A percentile compares a stretch with the other conserved stretches of the same genome.
Conservation (phyloP, 2,888 invertebrate species). For the Eupithecia subfuscata region DNA sequence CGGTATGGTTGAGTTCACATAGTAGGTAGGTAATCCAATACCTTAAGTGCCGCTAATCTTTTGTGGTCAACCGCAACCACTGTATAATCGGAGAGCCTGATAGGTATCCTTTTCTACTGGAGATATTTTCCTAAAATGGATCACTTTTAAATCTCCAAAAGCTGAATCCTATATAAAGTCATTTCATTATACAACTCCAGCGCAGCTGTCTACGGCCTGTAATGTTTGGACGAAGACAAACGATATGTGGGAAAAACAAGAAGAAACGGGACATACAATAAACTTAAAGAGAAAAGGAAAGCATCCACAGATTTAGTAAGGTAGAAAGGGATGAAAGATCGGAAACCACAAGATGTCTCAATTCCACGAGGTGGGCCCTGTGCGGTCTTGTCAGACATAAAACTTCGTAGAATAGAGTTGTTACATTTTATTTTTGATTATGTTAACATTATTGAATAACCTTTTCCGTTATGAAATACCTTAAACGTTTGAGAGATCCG, state of each 20-base stretch:
- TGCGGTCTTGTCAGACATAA: conserved; percentile 79
- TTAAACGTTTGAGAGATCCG: background rate
- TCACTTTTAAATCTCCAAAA: conserved; percentile 27
- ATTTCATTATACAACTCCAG: conserved; percentile 78
- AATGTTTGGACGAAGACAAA: conserved; percentile 82
- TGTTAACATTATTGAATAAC: conserved; percentile 24
- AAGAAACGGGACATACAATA: conserved; percentile 71
- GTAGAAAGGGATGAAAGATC: conserved; percentile 75
- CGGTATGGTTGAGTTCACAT: conserved; percentile 40
- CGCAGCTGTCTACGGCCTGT: conserved; percentile 79
- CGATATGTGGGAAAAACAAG: conserved; percentile 75
- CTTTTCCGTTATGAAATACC: conserved; percentile 4
- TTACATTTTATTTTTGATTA: conserved; percentile 47
- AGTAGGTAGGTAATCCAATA: conserved; percentile 61
- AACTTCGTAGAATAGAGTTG: conserved; percentile 75
- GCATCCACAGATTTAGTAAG: conserved; percentile 59
- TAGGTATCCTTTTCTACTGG: conserved; percentile 8
- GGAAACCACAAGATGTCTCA: conserved; percentile 85
- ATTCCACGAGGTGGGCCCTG: conserved; percentile 81
- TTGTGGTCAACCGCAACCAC: conserved; percentile 58
- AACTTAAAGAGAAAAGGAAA: conserved; percentile 76
- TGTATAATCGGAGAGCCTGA: conserved; percentile 14
- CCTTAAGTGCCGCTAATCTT: conserved; percentile 52
- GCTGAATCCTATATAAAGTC: conserved; percentile 71
- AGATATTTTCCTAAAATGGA: conserved; percentile 6